A percentile compares a stretch with the other conserved stretches of the same genome.
Evolutionary conservation across 2,113 vertebrate genomes (phyloP).

Genomic region (Chloebia gouldiae): DNA sequence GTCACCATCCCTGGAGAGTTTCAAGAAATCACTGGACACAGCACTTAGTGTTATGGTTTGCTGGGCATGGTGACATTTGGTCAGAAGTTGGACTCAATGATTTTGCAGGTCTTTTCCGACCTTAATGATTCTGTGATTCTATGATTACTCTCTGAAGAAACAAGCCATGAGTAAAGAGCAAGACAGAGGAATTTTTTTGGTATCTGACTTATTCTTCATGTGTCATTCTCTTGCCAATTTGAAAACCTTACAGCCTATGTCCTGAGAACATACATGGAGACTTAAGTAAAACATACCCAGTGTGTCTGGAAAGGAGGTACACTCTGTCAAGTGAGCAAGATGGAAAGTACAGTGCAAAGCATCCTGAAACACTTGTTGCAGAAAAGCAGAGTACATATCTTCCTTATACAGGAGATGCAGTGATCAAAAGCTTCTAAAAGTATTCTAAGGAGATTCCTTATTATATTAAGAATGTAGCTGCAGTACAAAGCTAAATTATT

Average conservation of each 20-base stretch:
- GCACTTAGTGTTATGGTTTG: not conserved
- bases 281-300: not conserved
- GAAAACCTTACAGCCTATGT: not conserved
- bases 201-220: not conserved
- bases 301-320: not conserved
- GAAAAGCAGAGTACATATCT: not conserved
- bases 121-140: not conserved
- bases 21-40: not conserved
- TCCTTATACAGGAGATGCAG: not conserved
- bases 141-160: not conserved
- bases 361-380: not conserved
- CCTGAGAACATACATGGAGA: not conserved
- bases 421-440: not conserved
- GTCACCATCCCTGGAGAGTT: not conserved
- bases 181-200: not conserved
- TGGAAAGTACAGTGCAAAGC: not conserved
- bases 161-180: not conserved
- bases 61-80: not conserved
- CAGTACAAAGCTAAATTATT: not conserved
- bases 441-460: not conserved
- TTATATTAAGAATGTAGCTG: not conserved
- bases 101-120: not conserved
- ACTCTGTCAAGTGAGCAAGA: not conserved
- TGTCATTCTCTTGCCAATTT: not conserved
- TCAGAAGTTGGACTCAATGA: not conserved